These are phyloP conservation scores for Ricordea florida DNA, from an alignment of 92 coral and sea anemone species.

Conservation along the genomic window DNA sequence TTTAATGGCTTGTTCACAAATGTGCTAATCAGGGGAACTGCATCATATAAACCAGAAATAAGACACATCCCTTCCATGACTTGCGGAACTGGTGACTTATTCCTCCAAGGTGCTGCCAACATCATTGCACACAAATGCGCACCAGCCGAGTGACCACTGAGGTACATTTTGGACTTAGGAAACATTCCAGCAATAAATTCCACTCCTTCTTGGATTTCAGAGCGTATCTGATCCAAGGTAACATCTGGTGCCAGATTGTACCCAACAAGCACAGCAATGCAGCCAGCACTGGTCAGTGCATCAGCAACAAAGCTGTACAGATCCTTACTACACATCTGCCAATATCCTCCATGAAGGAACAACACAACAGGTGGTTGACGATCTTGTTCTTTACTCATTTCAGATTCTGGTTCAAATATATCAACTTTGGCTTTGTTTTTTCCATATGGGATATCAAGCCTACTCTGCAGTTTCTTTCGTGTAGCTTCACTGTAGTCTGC, in stretches of 20 bases:
- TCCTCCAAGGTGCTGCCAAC: slow-evolving; percentile 51
- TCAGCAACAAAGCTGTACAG: slow-evolving; percentile 35
- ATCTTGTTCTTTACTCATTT: not conserved
- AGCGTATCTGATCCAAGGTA: slow-evolving; percentile 58
- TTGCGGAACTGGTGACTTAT: slow-evolving; percentile 14
- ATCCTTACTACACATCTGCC: slow-evolving; percentile 70
- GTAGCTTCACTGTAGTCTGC: slow-evolving; percentile 15
- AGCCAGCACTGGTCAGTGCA: slow-evolving; percentile 44
- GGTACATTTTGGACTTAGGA: slow-evolving; percentile 61
- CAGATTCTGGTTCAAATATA: slow-evolving; percentile 51
- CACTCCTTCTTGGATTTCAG: slow-evolving; percentile 54
- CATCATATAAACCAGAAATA: slow-evolving; percentile 67
- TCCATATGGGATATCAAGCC: slow-evolving; percentile 29
- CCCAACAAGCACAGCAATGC: slow-evolving; percentile 51
- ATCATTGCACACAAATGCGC: slow-evolving; percentile 91
- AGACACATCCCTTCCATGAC: slow-evolving; percentile 61
- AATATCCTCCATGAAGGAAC: slow-evolving; percentile 80
- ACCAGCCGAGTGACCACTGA: slow-evolving; percentile 87
- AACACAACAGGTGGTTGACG: slow-evolving; percentile 48
- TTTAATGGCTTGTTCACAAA: slow-evolving; percentile 57
- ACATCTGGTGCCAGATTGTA: slow-evolving; percentile 77
- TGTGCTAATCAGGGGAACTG: slow-evolving; percentile 57
- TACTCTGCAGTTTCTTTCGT: not conserved
- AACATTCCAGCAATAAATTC: slow-evolving; percentile 44
- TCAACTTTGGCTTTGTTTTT: slow-evolving; percentile 47